A percentile compares a stretch with the other conserved stretches of the same genome.
These are phyloP conservation scores for Tetramorium bicarinatum DNA, from an alignment of 2,888 invertebrate genomes.

Conservation along the genomic window DNA sequence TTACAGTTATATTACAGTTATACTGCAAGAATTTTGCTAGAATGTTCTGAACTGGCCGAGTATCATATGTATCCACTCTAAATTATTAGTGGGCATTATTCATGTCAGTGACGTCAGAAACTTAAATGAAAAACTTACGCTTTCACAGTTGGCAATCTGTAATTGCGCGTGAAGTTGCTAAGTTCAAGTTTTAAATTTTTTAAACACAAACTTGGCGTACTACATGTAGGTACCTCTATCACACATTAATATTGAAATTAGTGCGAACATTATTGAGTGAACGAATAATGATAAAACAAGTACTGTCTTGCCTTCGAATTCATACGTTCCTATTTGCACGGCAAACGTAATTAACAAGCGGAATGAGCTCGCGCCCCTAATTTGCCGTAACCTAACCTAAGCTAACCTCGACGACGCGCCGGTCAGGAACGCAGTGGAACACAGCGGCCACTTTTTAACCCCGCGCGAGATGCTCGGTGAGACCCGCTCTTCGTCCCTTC, in stretches of 20 bases:
- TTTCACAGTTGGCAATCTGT: neutral
- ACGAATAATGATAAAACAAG: neutral
- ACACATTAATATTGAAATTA: neutral
- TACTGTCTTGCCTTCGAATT: neutral
- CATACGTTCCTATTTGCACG: neutral
- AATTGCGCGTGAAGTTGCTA: neutral
- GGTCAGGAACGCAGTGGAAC: constrained; percentile 44
- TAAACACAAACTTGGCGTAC: neutral
- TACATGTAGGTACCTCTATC: no score
- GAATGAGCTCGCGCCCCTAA: neutral
- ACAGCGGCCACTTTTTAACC: neutral
- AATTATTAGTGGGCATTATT: neutral
- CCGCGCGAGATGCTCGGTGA: neutral
- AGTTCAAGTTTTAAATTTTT: neutral
- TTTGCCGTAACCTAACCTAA: neutral
- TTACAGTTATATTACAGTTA: no score
- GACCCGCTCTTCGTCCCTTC: constrained; percentile 54
- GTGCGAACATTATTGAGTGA: neutral
- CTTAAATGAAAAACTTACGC: neutral
- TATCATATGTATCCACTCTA: neutral
- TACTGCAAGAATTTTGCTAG: no score
- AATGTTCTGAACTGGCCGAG: no score
- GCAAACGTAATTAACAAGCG: neutral
- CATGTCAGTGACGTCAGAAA: neutral
- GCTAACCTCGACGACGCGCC: constrained; percentile 13